Base-by-base conservation (phyloP, 2,888 invertebrate species). In the Polymixis flavicincta region DNA sequence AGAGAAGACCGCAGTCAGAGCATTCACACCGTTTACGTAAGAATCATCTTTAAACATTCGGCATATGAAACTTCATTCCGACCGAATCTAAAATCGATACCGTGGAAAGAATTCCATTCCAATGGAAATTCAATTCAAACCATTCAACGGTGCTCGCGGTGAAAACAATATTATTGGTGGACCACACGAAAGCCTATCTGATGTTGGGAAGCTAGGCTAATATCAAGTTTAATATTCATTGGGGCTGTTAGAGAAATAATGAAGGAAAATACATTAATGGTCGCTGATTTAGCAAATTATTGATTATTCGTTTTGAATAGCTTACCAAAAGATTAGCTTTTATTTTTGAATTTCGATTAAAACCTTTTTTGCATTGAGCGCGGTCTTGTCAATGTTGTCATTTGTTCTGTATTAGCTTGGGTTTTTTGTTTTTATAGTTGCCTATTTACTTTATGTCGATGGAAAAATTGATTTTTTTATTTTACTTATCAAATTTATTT, bases 51-150 rank as follows among this genome's bases (percentile, higher is more conserved):
- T 61, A 85, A 88, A 88, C 82, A 83, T 84, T 86, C 79, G 80
- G 84, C 78, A 86, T 89, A 88, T 85, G 80, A 88, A 86, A 88
- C 84, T 88, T 86, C 82, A 87, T 84, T 80, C 82, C 83, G 67
- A 57, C 71, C 69, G 79, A 80, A 80, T 83, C 78, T 80, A 82
- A 88, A 87, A 89, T 90, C 89, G 87, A 90, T 90, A 89, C 78
- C 81, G 85, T 77, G 79, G 84, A 85, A 89, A 89, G 87, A 90
- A 89, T 89, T 86, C 89, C 83, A 88, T 89, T 88, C 85, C 85
- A 78, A 89, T 89, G 88, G 88, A 89, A 89, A 90, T 90, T 89
- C 87, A 85, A 89, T 87, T 89, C 85, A 71, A 87, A 82, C 83
- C 85, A 85, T 85, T 86, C 85, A 79, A 77, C 82, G 79, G 82